phyloP scores from a whole-genome alignment of 2,888 invertebrate species.

The Pheosia gnoma region DNA sequence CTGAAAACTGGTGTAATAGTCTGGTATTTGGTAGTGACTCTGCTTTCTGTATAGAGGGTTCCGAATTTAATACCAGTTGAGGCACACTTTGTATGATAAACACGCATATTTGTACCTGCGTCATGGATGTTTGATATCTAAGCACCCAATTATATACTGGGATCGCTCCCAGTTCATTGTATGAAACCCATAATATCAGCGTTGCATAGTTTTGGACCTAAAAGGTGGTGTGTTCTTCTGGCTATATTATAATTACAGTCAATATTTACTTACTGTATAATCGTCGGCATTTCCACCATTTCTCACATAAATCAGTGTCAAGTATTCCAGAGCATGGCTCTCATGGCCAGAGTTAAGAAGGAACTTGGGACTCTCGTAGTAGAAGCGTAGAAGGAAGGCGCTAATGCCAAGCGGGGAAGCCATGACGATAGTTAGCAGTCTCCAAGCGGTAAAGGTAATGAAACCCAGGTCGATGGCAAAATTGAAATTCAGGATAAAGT shows the following conservation, averaged over 20 bases:
- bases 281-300: conserved; percentile 64
- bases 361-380: conserved; percentile 89
- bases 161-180: neutral
- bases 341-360: conserved; percentile 84
- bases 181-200: too few species aligned
- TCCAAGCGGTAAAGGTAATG: conserved; percentile 51
- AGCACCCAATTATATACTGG: neutral
- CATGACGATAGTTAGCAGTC: conserved; percentile 52
- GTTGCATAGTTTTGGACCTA: too few species aligned
- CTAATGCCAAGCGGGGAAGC: conserved; percentile 83
- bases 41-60: too few species aligned
- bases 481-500: conserved; percentile 40
- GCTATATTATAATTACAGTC: too few species aligned
- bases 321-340: conserved; percentile 82
- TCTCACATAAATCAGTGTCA: conserved; percentile 79
- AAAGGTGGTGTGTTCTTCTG: too few species aligned
- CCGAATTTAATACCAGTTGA: too few species aligned
- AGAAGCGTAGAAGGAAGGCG: conserved; percentile 75
- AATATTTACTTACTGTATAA: conserved; percentile 38
- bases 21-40: too few species aligned
- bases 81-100: too few species aligned
- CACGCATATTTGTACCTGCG: too few species aligned
- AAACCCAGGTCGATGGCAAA: conserved; percentile 42
- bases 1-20: too few species aligned
- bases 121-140: too few species aligned